A percentile compares a stretch with the other conserved stretches of the same genome.
phyloP scores from a whole-genome alignment of 2,888 invertebrate species.

The Cerastis rubricosa region DNA sequence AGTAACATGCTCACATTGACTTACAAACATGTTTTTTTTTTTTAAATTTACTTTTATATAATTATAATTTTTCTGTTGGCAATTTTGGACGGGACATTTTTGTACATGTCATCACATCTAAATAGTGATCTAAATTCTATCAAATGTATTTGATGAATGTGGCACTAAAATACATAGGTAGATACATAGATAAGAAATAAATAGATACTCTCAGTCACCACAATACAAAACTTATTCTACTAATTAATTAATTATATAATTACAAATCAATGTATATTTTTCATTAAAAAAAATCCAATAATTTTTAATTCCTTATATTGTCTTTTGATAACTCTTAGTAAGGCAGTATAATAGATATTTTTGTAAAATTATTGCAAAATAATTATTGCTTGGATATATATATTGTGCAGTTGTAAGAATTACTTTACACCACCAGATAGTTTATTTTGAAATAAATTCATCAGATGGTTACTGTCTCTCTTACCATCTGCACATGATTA shows the following conservation, averaged over 20 bases:
- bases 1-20: conserved; percentile 81
- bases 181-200: conserved; percentile 57
- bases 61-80: conserved; percentile 44
- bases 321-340: conserved; percentile 72
- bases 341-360: conserved; percentile 78
- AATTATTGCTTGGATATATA: conserved; percentile 37
- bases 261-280: conserved; percentile 59
- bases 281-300: conserved; percentile 57
- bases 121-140: conserved; percentile 45
- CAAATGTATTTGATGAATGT: conserved; percentile 45
- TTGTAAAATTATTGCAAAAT: conserved; percentile 30
- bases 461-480: conserved; percentile 12
- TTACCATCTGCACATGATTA: conserved; percentile 8
- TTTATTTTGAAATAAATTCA: conserved; percentile 16
- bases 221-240: conserved; percentile 52
- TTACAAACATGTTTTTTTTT: conserved; percentile 77
- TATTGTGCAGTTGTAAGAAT: conserved; percentile 34
- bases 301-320: conserved; percentile 65
- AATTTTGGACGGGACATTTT: conserved; percentile 79
- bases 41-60: conserved; percentile 57
- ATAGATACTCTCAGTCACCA: conserved; percentile 58
- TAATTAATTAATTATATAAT: conserved; percentile 52
- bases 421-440: conserved; percentile 2
- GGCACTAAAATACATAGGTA: conserved; percentile 52
- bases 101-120: conserved; percentile 67